Evolutionary conservation across 2,113 vertebrate species (phyloP).

Genomic region (Leucosticte australis): DNA sequence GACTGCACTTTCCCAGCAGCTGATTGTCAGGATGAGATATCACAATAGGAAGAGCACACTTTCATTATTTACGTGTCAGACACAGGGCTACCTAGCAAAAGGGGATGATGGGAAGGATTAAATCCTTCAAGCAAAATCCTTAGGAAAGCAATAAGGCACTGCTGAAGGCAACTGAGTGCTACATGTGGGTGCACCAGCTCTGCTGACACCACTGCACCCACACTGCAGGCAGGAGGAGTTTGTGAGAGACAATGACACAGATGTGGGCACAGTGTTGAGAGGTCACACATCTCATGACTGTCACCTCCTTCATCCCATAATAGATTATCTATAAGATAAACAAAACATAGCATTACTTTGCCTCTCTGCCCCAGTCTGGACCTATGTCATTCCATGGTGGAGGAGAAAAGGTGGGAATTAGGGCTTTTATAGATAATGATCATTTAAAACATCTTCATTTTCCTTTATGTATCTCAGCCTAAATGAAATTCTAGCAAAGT

Average conservation of each 20-base stretch:
- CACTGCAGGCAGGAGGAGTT: not conserved
- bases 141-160: not conserved
- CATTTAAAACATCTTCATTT: not conserved
- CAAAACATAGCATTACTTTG: accelerated
- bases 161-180: not conserved
- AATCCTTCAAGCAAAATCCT: not conserved
- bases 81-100: not conserved
- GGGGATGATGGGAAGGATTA: not conserved
- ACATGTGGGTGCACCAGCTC: not conserved
- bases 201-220: not conserved
- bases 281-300: not conserved
- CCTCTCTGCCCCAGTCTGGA: not conserved
- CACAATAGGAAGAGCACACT: not conserved
- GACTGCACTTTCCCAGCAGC: not conserved
- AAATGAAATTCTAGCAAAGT: not conserved
- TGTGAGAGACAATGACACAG: not conserved
- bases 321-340: not conserved
- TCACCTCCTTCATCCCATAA: not conserved
- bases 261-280: accelerated
- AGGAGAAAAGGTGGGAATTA: not conserved
- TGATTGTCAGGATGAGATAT: not conserved
- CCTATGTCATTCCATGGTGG: accelerated
- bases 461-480: not conserved
- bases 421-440: not conserved
- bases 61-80: not conserved